Conservation (phyloP, 2,888 invertebrate genomes). For the Ectropis crepuscularia region DNA sequence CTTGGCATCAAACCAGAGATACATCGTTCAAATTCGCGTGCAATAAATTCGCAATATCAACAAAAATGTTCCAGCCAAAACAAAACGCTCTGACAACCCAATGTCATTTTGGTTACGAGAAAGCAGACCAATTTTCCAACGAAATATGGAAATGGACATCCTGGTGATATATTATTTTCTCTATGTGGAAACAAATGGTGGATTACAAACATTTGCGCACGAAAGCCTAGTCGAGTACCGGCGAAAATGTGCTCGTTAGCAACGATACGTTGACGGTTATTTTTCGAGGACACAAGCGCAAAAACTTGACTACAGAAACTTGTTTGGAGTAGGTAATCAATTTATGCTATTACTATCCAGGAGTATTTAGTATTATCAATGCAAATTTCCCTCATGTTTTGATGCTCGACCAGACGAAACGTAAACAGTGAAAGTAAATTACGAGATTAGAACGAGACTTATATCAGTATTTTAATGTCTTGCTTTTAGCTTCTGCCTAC, state of each 20-base stretch:
- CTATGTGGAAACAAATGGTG: slow-evolving; percentile 41
- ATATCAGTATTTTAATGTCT: slow-evolving; percentile 49
- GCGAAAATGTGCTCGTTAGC: slow-evolving; percentile 62
- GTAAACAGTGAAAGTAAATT: slow-evolving; percentile 53
- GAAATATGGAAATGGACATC: slow-evolving; percentile 15
- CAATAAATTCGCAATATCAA: slow-evolving; percentile 44
- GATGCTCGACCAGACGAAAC: slow-evolving; percentile 42
- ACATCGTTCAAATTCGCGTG: slow-evolving; percentile 38
- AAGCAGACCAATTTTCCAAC: slow-evolving; percentile 4
- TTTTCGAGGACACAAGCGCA: slow-evolving; percentile 74
- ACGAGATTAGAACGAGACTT: slow-evolving; percentile 36
- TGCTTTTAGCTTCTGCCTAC: slow-evolving; percentile 46
- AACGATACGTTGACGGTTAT: slow-evolving; percentile 72
- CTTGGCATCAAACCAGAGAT: slow-evolving; percentile 72
- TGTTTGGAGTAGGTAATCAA: slow-evolving; percentile 54
- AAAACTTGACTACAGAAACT: slow-evolving; percentile 70
- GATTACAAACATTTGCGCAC: slow-evolving; percentile 39
- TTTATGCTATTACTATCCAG: slow-evolving; percentile 38
- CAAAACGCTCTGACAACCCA: slow-evolving; percentile 11
- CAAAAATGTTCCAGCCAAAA: slow-evolving; percentile 19
- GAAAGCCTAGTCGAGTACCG: slow-evolving; percentile 42
- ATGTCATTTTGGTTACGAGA: slow-evolving; percentile 18
- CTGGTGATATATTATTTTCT: slow-evolving; percentile 19
- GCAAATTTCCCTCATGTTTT: slow-evolving; percentile 53
- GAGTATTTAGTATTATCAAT: slow-evolving; percentile 49